A percentile compares a stretch with the other conserved stretches of the same genome.
These are phyloP conservation scores for Phaetusa simplex DNA, from an alignment of 2,113 vertebrate species.

Conservation along the genomic window DNA sequence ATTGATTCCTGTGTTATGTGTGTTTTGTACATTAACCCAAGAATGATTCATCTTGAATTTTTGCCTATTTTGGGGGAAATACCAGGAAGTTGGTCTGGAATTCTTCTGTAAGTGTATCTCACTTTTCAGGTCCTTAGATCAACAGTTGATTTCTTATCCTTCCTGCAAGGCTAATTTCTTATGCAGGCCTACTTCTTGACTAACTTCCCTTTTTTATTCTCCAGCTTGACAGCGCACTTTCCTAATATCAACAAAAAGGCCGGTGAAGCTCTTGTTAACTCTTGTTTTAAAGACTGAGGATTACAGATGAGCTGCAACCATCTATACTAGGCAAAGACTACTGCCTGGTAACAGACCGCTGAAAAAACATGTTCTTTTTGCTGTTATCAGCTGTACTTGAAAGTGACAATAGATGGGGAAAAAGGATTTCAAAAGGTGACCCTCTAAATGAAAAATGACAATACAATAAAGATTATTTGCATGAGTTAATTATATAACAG, in stretches of 20 bases:
- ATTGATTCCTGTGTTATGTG: neutral
- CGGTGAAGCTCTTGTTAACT: neutral
- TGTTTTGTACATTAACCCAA: neutral
- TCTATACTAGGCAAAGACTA: neutral
- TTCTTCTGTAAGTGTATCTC: neutral
- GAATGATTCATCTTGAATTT: neutral
- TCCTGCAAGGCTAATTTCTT: neutral
- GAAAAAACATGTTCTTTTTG: neutral
- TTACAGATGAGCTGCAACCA: neutral
- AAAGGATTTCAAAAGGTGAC: neutral
- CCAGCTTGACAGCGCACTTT: neutral
- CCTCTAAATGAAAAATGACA: neutral
- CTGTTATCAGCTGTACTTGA: neutral
- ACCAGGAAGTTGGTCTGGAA: neutral
- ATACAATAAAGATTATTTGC: neutral
- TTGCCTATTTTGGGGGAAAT: neutral
- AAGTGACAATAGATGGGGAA: neutral
- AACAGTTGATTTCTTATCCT: neutral
- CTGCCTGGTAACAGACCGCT: neutral
- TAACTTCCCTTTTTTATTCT: neutral
- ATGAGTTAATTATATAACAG: neutral
- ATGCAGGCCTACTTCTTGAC: neutral
- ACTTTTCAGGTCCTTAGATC: neutral
- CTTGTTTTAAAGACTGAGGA: neutral
- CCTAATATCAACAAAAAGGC: neutral